These are phyloP conservation scores for Seriola dumerili DNA, from an alignment of 2,113 vertebrate species.

Conservation along the genomic window DNA sequence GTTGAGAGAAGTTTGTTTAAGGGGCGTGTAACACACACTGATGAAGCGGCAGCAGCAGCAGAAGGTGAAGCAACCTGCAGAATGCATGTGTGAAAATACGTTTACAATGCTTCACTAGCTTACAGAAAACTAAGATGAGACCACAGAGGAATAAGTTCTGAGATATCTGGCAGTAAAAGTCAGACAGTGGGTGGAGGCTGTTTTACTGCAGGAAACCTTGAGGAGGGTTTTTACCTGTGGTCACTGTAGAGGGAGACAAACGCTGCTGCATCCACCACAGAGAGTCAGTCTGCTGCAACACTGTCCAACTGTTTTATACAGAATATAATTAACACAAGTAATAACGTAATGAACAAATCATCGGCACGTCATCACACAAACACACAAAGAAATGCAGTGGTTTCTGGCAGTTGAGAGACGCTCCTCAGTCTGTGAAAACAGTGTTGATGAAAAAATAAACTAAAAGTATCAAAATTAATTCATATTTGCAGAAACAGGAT, in stretches of 20 bases:
- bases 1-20: neutral
- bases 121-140: no score
- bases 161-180: neutral
- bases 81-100: no score
- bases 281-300: neutral
- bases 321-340: neutral
- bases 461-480: neutral
- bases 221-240: slow-evolving; percentile 5
- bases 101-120: no score
- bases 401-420: no score
- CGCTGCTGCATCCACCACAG: neutral
- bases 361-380: neutral
- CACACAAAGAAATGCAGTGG: no score
- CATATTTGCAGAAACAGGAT: no score
- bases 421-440: neutral
- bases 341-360: neutral
- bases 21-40: neutral
- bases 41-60: neutral
- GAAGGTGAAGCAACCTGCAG: neutral
- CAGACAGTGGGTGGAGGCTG: neutral
- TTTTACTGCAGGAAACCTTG: neutral
- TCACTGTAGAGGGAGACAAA: slow-evolving; percentile 53
- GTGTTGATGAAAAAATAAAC: neutral
- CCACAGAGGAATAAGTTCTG: no score
- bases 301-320: neutral